Percentiles rank a stretch among this genome's conserved stretches.
phyloP scores from a whole-genome alignment of 2,797 vertebrate species.

The Cynopterus sphinx region DNA sequence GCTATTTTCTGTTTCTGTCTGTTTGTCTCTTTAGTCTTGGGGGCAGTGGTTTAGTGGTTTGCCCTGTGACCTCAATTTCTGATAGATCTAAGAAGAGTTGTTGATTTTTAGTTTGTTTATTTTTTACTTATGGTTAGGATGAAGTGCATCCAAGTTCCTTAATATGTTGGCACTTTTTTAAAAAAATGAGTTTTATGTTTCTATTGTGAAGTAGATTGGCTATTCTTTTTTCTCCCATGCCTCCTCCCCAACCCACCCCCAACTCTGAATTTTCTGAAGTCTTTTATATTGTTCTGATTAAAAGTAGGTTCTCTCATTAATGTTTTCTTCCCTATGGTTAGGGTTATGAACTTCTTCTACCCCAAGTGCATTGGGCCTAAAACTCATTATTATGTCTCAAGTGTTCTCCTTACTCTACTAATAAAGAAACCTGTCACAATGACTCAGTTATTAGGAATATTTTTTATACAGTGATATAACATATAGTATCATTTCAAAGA shows the following conservation, averaged over 20 bases:
- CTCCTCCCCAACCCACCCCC: not conserved
- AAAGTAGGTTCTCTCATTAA: constrained; percentile 49
- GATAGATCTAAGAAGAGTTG: not conserved
- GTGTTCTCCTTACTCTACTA: constrained; percentile 53
- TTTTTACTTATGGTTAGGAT: not conserved
- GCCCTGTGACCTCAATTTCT: not conserved
- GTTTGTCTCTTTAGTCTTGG: not conserved
- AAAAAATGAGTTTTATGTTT: not conserved
- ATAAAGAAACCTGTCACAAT: constrained; percentile 37
- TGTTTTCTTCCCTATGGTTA: constrained; percentile 48
- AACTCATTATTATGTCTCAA: constrained; percentile 73
- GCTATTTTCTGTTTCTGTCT: not conserved
- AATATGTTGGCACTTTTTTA: not conserved
- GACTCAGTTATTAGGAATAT: constrained; percentile 64
- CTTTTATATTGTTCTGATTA: constrained; percentile 48
- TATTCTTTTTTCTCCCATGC: not conserved
- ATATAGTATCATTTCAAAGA: constrained; percentile 48
- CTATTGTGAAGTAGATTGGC: not conserved
- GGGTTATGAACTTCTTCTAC: constrained; percentile 64
- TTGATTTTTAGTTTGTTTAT: not conserved
- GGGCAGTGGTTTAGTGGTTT: not conserved
- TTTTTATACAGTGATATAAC: not conserved
- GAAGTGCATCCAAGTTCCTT: not conserved
- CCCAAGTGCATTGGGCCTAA: constrained; percentile 48
- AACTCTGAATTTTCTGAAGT: not conserved